Base-by-base conservation (phyloP, 2,888 invertebrate species). In the Odontothrips loti region DNA sequence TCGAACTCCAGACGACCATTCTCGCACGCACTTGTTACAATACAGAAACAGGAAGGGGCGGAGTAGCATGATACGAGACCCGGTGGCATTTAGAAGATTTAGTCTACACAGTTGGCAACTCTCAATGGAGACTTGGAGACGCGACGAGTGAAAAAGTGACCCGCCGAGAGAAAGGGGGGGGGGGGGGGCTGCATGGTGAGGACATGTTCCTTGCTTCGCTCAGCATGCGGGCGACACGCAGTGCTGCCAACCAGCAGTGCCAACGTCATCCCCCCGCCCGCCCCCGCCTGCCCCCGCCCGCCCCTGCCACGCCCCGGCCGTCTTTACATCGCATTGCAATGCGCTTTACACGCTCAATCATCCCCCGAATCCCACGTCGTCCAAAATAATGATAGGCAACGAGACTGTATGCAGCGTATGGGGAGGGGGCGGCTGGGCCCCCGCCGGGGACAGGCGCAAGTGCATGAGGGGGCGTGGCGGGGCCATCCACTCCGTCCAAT, bases 51-150 rank as follows among this genome's bases (percentile, higher is more conserved):
- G 58, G 58, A 58, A 58, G 68, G 68, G 68, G 68, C 68, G 68
- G 68, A 27, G 68, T 12, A 27, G 12, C 23, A 75, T 27, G 68
- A 27, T 8, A 27, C 27, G 68, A 75, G 68, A 75, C 68, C 23
- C 58, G 34, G 58, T 58, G 58, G 58, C 58, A 17, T 75, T 75
- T 75, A 75, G 23, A 75, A 75, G 68, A 75, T 75, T 75, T 75
- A 75, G 68, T 12, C 68, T 75, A 75, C 58, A 58, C 68, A 75
- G 68, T 75, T 75, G 68, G 68, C 68, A 75, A 75, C 68, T 75
- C 58, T 6, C 34, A 4, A 43, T 43, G 34, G 34, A 43, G 34
- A 43, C 34, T 43, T 1, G 58, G 20, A 58, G 58, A 58, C 58
- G 58, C 58, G 58, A 58, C 15, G 68, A 27, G 27, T 75, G 68